Conservation (phyloP, 2,888 invertebrate species). For the Lochmaea crataegi region DNA sequence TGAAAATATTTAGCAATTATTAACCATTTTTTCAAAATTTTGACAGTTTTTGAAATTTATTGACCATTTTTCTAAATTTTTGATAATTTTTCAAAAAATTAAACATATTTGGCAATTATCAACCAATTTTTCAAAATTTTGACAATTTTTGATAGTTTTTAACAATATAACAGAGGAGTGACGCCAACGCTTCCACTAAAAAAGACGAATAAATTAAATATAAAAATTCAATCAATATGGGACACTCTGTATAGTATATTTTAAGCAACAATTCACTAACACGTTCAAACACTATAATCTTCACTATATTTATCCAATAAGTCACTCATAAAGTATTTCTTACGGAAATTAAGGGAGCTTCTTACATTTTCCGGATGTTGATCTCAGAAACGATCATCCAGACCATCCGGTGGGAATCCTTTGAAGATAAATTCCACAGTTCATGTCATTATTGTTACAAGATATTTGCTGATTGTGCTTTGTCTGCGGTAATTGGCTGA, state of each 20-base stretch:
- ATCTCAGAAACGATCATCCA: slow-evolving; percentile 24
- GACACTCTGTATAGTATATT: background rate
- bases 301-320: background rate
- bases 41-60: too few relatives aligned
- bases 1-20: too few relatives aligned
- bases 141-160: too few relatives aligned
- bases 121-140: too few relatives aligned
- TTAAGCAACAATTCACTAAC: background rate
- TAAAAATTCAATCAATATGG: too few relatives aligned
- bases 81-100: too few relatives aligned
- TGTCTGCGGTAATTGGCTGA: slow-evolving; percentile 27
- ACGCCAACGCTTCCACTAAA: too few relatives aligned
- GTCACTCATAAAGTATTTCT: background rate
- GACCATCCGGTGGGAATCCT: slow-evolving; percentile 22
- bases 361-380: slow-evolving; percentile 29
- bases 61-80: too few relatives aligned
- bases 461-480: slow-evolving; percentile 28
- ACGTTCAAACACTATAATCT: background rate
- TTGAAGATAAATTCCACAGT: slow-evolving; percentile 32
- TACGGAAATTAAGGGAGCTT: slow-evolving; percentile 3
- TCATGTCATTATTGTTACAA: slow-evolving; percentile 27
- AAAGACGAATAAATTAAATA: too few relatives aligned
- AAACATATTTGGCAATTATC: too few relatives aligned
- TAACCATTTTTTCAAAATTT: too few relatives aligned
- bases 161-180: too few relatives aligned